Base-by-base conservation (phyloP, 1,140 invertebrate genomes). In the Metopolophium dirhodum region DNA sequence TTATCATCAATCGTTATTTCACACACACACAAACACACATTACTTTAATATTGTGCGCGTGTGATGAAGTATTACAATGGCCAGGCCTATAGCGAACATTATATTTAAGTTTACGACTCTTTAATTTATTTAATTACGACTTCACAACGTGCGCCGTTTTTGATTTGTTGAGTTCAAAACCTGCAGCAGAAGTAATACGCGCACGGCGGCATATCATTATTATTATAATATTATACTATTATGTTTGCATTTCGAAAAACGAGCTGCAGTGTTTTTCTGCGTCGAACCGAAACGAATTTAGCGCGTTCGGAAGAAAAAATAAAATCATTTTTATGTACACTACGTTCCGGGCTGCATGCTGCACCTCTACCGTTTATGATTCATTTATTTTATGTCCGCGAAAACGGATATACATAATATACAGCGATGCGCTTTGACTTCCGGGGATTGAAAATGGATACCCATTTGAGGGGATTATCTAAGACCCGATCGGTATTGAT, bases 381-480 rank as follows among this genome's bases (percentile, higher is more conserved):
- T 68, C 61, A 68, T 68, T 68, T 68, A 68, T 68, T 68, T 68
- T 68, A 68, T 68, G 61, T 68, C 61, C 61, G 14, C 61, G 30
- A 68, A 68, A 68, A 68, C 61, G 61, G 30, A 68, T 68, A 68
- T 68, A n/a, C 30, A 68, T 68, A 68, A 68, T 68, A 68, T 68
- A 68, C 30, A 68, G 11, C 61, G 61, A 68, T 68, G 61, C 61
- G 30, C 18, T 68, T 68, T 68, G 61, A 68, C 61, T 68, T 68
- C 61, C 61, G 61, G 61, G 61, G 61, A 68, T 68, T 68, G n/a
- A n/a, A 68, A 68, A 68, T 68, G 61, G 61, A n/a, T n/a, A 68
- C 30, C 61, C 61, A 68, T 68, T 68, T 68, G 30, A 68, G 14
- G 61, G 61, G 61, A 68, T 68, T 68, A 68, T 68, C 61, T 68